A percentile compares a stretch with the other conserved stretches of the same genome.
Evolutionary conservation across 2,113 vertebrate genomes (phyloP).

Genomic region (Dipodomys stephensi): DNA sequence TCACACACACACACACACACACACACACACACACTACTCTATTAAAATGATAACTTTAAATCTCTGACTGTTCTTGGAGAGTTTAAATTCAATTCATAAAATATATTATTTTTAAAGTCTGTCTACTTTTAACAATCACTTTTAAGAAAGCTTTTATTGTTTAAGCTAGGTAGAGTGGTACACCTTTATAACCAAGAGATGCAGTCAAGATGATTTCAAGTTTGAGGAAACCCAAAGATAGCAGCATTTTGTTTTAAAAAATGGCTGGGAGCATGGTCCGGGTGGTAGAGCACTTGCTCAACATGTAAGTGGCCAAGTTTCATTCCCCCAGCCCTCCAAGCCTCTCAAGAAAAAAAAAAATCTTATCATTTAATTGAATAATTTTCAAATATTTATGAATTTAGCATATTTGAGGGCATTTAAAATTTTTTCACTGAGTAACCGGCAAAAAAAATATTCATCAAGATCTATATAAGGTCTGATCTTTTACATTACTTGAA

Average conservation of each 20-base stretch:
- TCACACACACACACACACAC: neutral
- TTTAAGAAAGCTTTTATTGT: neutral
- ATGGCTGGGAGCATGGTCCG: too few species aligned
- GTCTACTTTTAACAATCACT: neutral
- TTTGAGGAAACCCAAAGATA: too few species aligned
- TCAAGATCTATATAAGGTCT: neutral
- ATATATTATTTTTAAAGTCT: conserved; percentile 8
- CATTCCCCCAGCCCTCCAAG: too few species aligned
- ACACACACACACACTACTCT: neutral
- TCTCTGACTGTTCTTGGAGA: neutral
- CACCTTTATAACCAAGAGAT: too few species aligned
- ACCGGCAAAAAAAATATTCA: neutral
- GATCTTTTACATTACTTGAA: neutral
- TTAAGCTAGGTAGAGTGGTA: neutral
- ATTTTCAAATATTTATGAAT: neutral
- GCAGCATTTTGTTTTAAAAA: too few species aligned
- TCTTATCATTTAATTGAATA: neutral
- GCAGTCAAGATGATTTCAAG: too few species aligned
- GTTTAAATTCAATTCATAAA: conserved; percentile 42
- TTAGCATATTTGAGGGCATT: neutral
- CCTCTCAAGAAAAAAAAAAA: too few species aligned
- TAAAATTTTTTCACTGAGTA: neutral
- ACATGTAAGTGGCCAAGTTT: too few species aligned
- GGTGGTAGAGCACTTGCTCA: too few species aligned
- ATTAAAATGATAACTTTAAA: conserved; percentile 37